Evolutionary conservation across 2,888 invertebrate genomes (phyloP).

Genomic region (Aromia moschata): DNA sequence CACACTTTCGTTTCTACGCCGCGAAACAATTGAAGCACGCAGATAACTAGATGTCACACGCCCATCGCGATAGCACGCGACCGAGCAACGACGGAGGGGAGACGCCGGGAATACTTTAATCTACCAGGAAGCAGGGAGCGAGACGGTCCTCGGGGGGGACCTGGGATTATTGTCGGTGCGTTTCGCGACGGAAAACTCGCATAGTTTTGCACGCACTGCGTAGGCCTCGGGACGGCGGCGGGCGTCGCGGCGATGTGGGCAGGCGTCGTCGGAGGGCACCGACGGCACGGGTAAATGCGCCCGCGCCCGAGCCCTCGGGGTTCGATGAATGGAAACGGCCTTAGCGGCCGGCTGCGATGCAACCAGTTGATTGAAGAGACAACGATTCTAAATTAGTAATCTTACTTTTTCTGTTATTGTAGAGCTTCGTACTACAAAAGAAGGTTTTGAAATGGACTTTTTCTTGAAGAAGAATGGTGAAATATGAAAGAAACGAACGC

Average conservation of each 20-base stretch:
- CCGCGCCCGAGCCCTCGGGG: conserved; percentile 29
- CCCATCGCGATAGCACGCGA: conserved; percentile 43
- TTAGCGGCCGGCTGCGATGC: conserved; percentile 2
- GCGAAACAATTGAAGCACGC: conserved; percentile 23
- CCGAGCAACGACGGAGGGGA: conserved; percentile 35
- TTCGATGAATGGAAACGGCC: conserved; percentile 8
- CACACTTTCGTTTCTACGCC: conserved; percentile 24
- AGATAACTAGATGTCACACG: conserved; percentile 42
- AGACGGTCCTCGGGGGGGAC: conserved; percentile 35
- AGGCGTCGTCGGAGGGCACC: conserved; percentile 50
- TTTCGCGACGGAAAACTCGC: conserved; percentile 29
- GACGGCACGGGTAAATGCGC: conserved; percentile 27
- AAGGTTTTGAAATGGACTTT: too few relatives aligned
- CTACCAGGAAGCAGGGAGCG: conserved; percentile 28
- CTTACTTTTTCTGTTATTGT: too few relatives aligned
- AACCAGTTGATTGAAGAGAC: conserved; percentile 28
- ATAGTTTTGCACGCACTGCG: conserved; percentile 43
- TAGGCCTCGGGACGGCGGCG: conserved; percentile 49
- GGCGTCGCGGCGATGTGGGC: conserved; percentile 47
- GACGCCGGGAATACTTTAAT: conserved; percentile 24
- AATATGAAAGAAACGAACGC: too few relatives aligned
- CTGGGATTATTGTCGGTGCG: conserved; percentile 27
- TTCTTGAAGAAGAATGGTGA: too few relatives aligned
- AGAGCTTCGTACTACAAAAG: too few relatives aligned
- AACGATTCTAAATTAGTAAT: too few relatives aligned